Percentiles rank a stretch among this genome's conserved stretches.
These are phyloP conservation scores for Cryptophagus acutangulus DNA, from an alignment of 2,888 invertebrate species.

Conservation along the genomic window DNA sequence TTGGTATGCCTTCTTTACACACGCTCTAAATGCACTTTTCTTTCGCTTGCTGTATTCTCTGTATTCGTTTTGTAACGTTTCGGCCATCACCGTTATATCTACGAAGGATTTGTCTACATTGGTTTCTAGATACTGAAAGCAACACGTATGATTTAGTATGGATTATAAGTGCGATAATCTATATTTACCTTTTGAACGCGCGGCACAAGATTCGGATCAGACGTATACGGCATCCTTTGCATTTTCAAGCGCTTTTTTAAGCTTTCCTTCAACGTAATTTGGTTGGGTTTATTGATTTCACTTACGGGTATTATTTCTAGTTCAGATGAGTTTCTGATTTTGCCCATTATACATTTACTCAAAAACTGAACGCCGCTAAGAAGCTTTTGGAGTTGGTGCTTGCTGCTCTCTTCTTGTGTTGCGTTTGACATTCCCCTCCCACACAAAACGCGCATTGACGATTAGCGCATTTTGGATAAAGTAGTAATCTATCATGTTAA, in stretches of 20 bases:
- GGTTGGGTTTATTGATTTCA: conserved; percentile 12
- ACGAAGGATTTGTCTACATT: conserved; percentile 76
- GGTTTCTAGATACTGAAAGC: conserved; percentile 67
- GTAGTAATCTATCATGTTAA: too few species aligned
- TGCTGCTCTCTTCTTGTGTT: too few species aligned
- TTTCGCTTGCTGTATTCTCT: conserved; percentile 79
- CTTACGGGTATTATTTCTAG: conserved; percentile 27
- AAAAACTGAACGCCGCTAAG: too few species aligned
- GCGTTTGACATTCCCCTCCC: too few species aligned
- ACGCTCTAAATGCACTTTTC: conserved; percentile 68
- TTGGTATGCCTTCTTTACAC: conserved; percentile 74
- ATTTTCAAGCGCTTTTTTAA: conserved; percentile 23
- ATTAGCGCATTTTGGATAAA: too few species aligned
- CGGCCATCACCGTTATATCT: conserved; percentile 80
- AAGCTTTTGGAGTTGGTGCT: too few species aligned
- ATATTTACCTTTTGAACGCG: conserved; percentile 50
- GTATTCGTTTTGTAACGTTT: conserved; percentile 67
- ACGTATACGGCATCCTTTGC: conserved; percentile 38
- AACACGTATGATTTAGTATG: conserved; percentile 4
- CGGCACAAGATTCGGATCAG: conserved; percentile 50
- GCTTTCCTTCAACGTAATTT: neutral
- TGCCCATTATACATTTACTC: conserved; percentile 25
- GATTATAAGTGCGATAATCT: too few species aligned
- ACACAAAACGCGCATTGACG: too few species aligned
- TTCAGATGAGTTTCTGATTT: conserved; percentile 21